Percentiles rank a stretch among this genome's conserved stretches.
These are phyloP conservation scores for Cairina moschata DNA, from an alignment of 2,113 vertebrate species.

Conservation along the genomic window DNA sequence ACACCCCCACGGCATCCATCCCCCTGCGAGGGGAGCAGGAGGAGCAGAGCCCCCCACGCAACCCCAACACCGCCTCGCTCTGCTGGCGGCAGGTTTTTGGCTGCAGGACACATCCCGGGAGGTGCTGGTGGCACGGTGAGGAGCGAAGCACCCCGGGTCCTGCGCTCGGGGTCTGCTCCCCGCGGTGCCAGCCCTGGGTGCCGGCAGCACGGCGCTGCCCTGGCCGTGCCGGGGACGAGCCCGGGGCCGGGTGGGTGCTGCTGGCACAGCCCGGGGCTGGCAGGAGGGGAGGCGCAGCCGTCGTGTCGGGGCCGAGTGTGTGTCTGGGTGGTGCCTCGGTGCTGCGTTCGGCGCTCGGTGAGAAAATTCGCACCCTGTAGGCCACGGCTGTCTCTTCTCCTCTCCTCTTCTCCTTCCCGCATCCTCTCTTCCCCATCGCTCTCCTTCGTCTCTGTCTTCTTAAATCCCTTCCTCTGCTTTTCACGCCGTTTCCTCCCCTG, in stretches of 20 bases:
- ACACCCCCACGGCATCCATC: neutral
- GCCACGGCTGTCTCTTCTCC: neutral
- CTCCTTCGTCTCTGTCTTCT: neutral
- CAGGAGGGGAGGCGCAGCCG: neutral
- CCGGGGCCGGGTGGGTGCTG: neutral
- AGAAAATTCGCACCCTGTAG: conserved; percentile 18
- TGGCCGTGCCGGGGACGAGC: neutral
- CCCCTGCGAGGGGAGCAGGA: too few relatives aligned
- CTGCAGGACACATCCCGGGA: fast-evolving
- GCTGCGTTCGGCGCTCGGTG: neutral
- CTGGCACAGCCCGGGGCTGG: neutral
- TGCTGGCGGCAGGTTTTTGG: neutral
- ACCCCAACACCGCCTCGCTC: fast-evolving
- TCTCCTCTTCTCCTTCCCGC: neutral
- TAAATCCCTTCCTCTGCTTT: neutral
- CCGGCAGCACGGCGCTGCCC: neutral
- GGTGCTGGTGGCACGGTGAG: fast-evolving
- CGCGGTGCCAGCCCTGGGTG: fast-evolving
- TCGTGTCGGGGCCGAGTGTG: neutral
- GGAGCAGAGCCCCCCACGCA: fast-evolving
- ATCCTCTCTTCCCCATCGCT: neutral
- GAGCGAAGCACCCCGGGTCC: neutral
- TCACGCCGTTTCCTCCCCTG: neutral
- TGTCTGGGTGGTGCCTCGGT: neutral
- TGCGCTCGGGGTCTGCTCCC: too few relatives aligned